These are phyloP conservation scores for Sciurus vulgaris DNA, from an alignment of 2,797 vertebrate genomes.

Conservation along the genomic window DNA sequence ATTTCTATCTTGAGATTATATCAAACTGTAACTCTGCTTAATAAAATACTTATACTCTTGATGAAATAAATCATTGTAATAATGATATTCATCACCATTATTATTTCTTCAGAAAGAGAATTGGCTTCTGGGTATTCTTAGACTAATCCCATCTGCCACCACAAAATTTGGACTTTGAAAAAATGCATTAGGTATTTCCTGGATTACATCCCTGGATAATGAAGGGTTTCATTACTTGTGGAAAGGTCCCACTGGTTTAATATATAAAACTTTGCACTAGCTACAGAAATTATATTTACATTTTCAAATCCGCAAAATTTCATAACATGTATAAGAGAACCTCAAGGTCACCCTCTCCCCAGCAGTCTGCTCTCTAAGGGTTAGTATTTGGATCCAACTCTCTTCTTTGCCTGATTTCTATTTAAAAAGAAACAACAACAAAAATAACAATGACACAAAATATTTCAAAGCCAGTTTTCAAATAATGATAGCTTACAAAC, in stretches of 20 bases:
- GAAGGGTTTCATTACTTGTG: conserved; percentile 72
- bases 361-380: background rate
- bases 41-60: conserved; percentile 67
- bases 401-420: conserved; percentile 39
- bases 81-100: conserved; percentile 71
- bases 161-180: conserved; percentile 66
- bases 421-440: background rate
- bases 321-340: background rate
- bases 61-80: conserved; percentile 64
- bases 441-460: conserved; percentile 2
- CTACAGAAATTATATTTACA: conserved; percentile 75
- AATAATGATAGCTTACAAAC: background rate
- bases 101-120: conserved; percentile 69
- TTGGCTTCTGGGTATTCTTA: conserved; percentile 64
- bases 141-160: conserved; percentile 62
- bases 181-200: conserved; percentile 67
- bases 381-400: background rate
- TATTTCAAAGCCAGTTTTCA: background rate
- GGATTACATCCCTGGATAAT: conserved; percentile 53
- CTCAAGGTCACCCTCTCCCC: background rate
- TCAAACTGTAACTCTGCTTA: conserved; percentile 51
- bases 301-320: conserved; percentile 52
- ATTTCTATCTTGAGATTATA: conserved; percentile 55
- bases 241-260: conserved; percentile 73
- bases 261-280: conserved; percentile 52